Base-by-base conservation (phyloP, 2,113 vertebrate genomes). In the Ancistrus triradiatus region DNA sequence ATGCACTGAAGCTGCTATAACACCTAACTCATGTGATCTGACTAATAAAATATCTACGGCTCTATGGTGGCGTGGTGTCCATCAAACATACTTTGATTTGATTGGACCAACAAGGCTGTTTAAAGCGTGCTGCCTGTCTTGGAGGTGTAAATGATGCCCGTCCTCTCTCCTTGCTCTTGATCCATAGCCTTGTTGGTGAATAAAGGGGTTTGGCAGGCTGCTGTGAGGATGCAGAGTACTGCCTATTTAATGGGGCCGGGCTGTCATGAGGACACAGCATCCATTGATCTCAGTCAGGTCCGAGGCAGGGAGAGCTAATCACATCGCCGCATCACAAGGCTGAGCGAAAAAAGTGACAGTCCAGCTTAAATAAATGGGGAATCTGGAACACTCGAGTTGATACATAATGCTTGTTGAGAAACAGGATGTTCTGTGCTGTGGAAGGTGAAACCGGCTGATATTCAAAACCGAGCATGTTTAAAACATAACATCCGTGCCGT, bases 281-380 rank as follows among this genome's bases (percentile, higher is more conserved):
- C 50, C 59, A 69, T 73, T 59, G 53, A 73, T 73, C 71, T 53
- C 27, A 50, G 53, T 68, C 33, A 51, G 48, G 65, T 21, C 65
- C 7, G 35, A 63, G 52, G 17, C 27, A 35, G 43, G 55, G 33
- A 31, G 21, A 43, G 22, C 63, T 66, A 66, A 66, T 66, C 63
- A 38, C 53, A 66, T 66, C 63, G 18, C 28, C 6, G 33, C 52
- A 58, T 40, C 47, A 28, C 53, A 38, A 42, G 25, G 38, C 37
- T 6, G 18, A 43, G 57, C 2, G 53, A 63, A 17, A 33, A 31
- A 3, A 4, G 27, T 31, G 27, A 3, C 7, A 31, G 3, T 31
- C 27, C 7, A 31, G 27, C 7, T 31, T 31, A 31, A 31, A 7
- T 31, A 31, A n/a, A n/a, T n/a, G n/a, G n/a, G n/a, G n/a, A n/a